Evolutionary conservation across 2,888 invertebrate genomes (phyloP).

Genomic region (Napeogenes inachia): DNA sequence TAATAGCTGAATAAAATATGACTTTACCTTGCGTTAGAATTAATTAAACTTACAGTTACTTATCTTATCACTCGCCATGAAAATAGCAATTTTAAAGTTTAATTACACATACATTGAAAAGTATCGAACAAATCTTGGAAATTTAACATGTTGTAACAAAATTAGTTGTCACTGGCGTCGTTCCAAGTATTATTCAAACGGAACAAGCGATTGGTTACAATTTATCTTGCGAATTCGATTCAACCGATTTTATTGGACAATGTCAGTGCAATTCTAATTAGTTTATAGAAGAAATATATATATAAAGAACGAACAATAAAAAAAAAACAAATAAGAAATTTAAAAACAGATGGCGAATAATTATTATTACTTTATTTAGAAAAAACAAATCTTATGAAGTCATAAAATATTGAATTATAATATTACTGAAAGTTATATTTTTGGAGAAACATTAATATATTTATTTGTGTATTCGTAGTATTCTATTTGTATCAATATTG

Average conservation of each 20-base stretch:
- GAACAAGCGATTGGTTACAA: slow-evolving; percentile 22
- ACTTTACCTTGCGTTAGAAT: too few relatives aligned
- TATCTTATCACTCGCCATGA: too few relatives aligned
- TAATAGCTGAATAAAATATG: too few relatives aligned
- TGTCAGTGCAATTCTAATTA: slow-evolving; percentile 6
- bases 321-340: neutral
- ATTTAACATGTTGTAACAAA: slow-evolving; percentile 20
- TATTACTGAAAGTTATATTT: too few relatives aligned
- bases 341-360: too few relatives aligned
- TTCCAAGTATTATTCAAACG: slow-evolving; percentile 19
- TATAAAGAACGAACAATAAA: neutral
- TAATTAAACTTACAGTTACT: too few relatives aligned
- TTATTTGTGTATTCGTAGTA: neutral
- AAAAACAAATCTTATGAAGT: too few relatives aligned
- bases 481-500: neutral
- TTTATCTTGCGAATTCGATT: slow-evolving; percentile 20
- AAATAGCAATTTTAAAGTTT: too few relatives aligned
- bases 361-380: too few relatives aligned
- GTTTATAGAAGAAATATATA: neutral
- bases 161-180: slow-evolving; percentile 16
- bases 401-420: too few relatives aligned
- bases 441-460: neutral
- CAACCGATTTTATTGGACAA: slow-evolving; percentile 1
- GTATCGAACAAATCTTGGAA: slow-evolving; percentile 15
- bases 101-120: neutral